Evolutionary conservation across 2,888 invertebrate genomes (phyloP).

Genomic region (Cataglyphis cursor): DNA sequence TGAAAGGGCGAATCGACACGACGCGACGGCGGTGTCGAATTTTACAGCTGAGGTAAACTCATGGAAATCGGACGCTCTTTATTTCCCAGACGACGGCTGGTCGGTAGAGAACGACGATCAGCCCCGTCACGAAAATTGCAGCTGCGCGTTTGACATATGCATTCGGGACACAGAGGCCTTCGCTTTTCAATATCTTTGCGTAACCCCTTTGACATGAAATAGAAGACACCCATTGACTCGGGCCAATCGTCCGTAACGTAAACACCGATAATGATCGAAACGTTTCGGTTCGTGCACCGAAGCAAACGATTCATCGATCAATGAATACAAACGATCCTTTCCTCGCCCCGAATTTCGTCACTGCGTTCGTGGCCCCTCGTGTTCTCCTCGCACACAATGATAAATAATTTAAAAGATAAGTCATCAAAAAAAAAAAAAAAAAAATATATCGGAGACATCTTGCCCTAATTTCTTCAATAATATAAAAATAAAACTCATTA

Average conservation of each 20-base stretch:
- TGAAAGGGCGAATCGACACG: constrained; percentile 19
- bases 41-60: constrained; percentile 17
- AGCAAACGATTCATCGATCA: constrained; percentile 8
- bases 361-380: not conserved
- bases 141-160: constrained; percentile 13
- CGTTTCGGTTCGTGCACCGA: constrained; percentile 28
- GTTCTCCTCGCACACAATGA: not conserved
- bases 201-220: constrained; percentile 47
- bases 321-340: not conserved
- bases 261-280: constrained; percentile 46
- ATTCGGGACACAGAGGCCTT: not conserved
- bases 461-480: too few species aligned
- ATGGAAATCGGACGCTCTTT: constrained; percentile 48
- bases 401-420: constrained; percentile 35
- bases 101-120: not conserved
- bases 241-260: constrained; percentile 50
- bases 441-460: not conserved
- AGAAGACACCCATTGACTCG: constrained; percentile 42
- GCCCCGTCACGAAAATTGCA: constrained; percentile 10
- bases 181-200: constrained; percentile 47
- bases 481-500: too few species aligned
- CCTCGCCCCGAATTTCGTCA: not conserved
- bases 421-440: not conserved
- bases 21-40: constrained; percentile 20
- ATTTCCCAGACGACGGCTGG: constrained; percentile 33